Conservation (phyloP, 2,113 vertebrate genomes). For the Emydocephalus ijimae region DNA sequence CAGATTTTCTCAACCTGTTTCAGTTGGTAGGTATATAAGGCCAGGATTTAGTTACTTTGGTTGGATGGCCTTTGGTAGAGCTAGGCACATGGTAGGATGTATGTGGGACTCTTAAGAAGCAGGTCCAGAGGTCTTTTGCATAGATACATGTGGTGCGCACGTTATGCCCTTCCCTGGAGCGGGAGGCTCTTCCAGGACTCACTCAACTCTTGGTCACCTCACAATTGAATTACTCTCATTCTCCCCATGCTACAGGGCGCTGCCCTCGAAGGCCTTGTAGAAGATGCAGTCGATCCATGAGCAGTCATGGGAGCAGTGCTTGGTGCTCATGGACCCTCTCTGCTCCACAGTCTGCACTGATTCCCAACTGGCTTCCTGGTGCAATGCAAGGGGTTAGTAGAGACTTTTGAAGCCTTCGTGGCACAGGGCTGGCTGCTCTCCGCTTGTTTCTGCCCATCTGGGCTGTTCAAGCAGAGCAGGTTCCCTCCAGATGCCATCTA, state of each 20-base stretch:
- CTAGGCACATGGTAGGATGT: background rate
- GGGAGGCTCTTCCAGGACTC: background rate
- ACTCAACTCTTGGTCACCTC: background rate
- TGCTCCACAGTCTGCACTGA: background rate
- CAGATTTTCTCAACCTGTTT: background rate
- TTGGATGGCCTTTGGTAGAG: background rate
- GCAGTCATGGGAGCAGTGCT: background rate
- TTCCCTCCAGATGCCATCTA: background rate
- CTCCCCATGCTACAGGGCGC: background rate
- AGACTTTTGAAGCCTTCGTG: background rate
- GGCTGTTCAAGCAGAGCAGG: background rate
- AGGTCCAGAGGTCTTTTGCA: background rate
- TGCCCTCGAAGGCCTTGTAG: background rate
- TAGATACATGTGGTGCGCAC: background rate
- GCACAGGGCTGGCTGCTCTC: background rate
- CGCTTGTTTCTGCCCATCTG: background rate
- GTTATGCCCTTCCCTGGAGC: background rate
- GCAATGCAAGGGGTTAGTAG: background rate
- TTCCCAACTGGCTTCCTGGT: background rate
- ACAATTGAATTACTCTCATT: background rate
- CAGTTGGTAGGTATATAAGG: background rate
- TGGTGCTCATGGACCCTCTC: background rate
- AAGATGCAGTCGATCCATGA: background rate
- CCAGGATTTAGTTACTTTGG: background rate
- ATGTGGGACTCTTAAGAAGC: background rate